These are phyloP conservation scores for Pteronotus mesoamericanus DNA, from an alignment of 2,797 vertebrate species.

Conservation along the genomic window DNA sequence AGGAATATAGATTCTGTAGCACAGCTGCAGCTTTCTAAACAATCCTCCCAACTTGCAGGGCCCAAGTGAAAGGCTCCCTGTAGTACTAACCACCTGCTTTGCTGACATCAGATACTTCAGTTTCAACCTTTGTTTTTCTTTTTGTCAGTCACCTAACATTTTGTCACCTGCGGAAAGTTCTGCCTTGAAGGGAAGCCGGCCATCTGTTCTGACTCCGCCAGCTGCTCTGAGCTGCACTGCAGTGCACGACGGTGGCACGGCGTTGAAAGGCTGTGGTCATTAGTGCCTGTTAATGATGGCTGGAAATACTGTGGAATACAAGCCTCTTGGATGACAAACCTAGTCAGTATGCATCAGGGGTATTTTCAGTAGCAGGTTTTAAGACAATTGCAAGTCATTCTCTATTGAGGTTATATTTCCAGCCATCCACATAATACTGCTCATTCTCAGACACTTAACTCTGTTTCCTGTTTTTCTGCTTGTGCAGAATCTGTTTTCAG, in stretches of 20 bases:
- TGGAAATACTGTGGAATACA: not conserved
- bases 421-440: not conserved
- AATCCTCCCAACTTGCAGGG: not conserved
- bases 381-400: constrained; percentile 25
- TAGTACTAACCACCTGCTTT: not conserved
- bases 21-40: not conserved
- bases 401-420: constrained; percentile 35
- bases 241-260: not conserved
- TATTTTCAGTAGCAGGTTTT: constrained; percentile 37
- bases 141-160: constrained; percentile 41
- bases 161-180: constrained; percentile 49
- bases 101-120: not conserved
- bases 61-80: not conserved
- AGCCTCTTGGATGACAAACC: not conserved
- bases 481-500: constrained; percentile 15
- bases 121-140: constrained; percentile 50
- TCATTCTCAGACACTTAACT: constrained; percentile 27
- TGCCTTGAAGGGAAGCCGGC: constrained; percentile 41
- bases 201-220: constrained; percentile 32
- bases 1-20: not conserved
- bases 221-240: constrained; percentile 40
- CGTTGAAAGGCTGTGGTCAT: constrained; percentile 26
- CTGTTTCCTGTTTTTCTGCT: constrained; percentile 19
- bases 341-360: constrained; percentile 26
- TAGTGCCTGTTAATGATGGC: constrained; percentile 36